Evolutionary conservation across 2,113 vertebrate genomes (phyloP).

Genomic region (Dunckerocampus dactyliophorus): DNA sequence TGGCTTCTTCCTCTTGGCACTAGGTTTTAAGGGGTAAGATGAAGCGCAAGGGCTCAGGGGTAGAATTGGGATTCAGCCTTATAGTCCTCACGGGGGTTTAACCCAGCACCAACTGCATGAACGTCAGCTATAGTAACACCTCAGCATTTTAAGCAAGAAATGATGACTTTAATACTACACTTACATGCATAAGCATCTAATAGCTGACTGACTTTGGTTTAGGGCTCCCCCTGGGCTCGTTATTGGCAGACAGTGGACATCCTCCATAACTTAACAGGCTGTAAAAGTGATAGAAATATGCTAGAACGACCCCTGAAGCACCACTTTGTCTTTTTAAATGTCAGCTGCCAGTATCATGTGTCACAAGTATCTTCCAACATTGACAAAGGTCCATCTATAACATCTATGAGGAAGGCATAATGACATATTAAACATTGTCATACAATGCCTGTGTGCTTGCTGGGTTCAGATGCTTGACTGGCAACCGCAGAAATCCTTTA

Average conservation of each 20-base stretch:
- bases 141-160: neutral
- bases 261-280: slow-evolving; percentile 42
- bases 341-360: slow-evolving; percentile 2
- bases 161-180: slow-evolving; percentile 72
- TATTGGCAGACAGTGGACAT: slow-evolving; percentile 54
- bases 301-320: slow-evolving; percentile 16
- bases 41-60: too few relatives aligned
- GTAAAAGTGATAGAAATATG: slow-evolving; percentile 26
- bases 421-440: slow-evolving; percentile 1
- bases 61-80: too few relatives aligned
- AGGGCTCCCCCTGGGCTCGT: slow-evolving; percentile 44
- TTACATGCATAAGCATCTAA: slow-evolving; percentile 70
- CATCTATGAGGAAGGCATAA: neutral
- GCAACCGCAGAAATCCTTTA: slow-evolving; percentile 27
- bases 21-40: too few relatives aligned
- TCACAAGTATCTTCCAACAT: neutral
- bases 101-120: too few relatives aligned
- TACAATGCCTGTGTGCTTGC: neutral
- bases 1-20: too few relatives aligned
- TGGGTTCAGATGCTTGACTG: slow-evolving; percentile 17
- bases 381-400: neutral
- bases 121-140: neutral
- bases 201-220: slow-evolving; percentile 59
- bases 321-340: slow-evolving; percentile 21
- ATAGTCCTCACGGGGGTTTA: too few relatives aligned